Base-by-base conservation (phyloP, 2,113 vertebrate species). In the Epinephelus cyanopodus region DNA sequence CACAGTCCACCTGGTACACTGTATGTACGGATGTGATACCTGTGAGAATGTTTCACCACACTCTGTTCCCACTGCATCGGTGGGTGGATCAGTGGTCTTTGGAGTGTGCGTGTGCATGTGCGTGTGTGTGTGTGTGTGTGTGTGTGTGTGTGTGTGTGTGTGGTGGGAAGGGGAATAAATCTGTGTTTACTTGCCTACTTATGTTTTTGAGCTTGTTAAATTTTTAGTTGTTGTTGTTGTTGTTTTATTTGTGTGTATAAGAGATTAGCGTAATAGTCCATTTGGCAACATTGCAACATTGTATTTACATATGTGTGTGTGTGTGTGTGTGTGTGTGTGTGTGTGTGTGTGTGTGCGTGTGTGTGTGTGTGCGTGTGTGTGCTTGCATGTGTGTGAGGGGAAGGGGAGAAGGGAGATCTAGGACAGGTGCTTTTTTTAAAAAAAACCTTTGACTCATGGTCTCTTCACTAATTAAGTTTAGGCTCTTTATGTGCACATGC, bases 21-120 rank as follows among this genome's bases (percentile, higher is more conserved):
- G 83, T 74, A 84, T 81, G 87, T 68, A 87, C 57, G 89, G 89
- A 93, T 89, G 90, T 95, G 94, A 95, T 95, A 95, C 94, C 95
- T 95, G 95, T 95, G 95, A 95, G 94, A 96, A 95, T 91, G 89
- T 87, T 74, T 83, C 84, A 87, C 78, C 56, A 6, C 75, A 39
- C 89, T 62, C 74, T 77, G 90, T 95, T 95, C 95, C 94, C 93
- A 95, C 92, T 93, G 88, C 60, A 69, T 14, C 29, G 11, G 53
- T 53, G 65, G 80, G 84, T 87, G 81, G 63, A 70, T 87, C 87
- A 87, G 25, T 61, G 70, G n/a, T 68, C 29, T 80, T 37, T 47
- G n/a, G 9, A 10, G 27, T 25, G 77, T 70, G n/a, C n/a, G 66
- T 45, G 47, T 68, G 73, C 47, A 42, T 77, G 54, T 74, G n/a